phyloP scores from a whole-genome alignment of 1,140 invertebrate genomes.

The Zaprionus ghesquierei region DNA sequence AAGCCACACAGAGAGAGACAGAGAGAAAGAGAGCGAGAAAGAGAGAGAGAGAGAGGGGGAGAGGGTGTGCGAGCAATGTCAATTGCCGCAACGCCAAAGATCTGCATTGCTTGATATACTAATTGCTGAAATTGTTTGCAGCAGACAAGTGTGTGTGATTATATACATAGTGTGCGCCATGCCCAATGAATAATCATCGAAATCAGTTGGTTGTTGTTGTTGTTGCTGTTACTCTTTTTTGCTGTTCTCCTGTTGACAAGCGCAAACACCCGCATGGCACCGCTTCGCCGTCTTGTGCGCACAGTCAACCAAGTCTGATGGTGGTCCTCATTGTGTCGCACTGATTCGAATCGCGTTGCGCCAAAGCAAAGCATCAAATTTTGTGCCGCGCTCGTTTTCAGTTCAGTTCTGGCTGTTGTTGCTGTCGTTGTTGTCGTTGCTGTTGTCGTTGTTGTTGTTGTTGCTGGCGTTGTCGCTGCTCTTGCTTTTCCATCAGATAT shows the following conservation, averaged over 20 bases:
- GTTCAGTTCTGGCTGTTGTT: conserved; percentile 34
- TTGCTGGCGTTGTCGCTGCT: conserved; percentile 51
- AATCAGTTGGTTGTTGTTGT: conserved; percentile 46
- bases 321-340: conserved; percentile 77
- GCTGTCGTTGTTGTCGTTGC: conserved; percentile 17
- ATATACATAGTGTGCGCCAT: conserved; percentile 62
- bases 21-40: too few relatives aligned
- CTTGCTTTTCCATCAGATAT: conserved; percentile 76
- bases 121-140: conserved; percentile 79
- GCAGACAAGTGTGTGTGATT: conserved; percentile 67
- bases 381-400: conserved; percentile 66
- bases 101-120: conserved; percentile 80
- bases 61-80: conserved; percentile 69
- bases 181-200: conserved; percentile 80
- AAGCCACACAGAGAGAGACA: conserved; percentile 56
- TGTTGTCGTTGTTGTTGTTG: conserved; percentile 25
- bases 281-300: conserved; percentile 28
- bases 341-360: conserved; percentile 64
- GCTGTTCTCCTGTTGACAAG: conserved; percentile 51
- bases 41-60: conserved; percentile 19
- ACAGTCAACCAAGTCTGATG: conserved; percentile 48
- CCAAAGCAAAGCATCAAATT: conserved; percentile 64
- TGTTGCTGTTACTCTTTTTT: background rate
- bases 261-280: conserved; percentile 52
- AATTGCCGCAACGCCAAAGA: conserved; percentile 68